Percentiles rank a stretch among this genome's conserved stretches.
Conservation (phyloP, 2,113 vertebrate genomes). For the Ciconia boyciana region DNA sequence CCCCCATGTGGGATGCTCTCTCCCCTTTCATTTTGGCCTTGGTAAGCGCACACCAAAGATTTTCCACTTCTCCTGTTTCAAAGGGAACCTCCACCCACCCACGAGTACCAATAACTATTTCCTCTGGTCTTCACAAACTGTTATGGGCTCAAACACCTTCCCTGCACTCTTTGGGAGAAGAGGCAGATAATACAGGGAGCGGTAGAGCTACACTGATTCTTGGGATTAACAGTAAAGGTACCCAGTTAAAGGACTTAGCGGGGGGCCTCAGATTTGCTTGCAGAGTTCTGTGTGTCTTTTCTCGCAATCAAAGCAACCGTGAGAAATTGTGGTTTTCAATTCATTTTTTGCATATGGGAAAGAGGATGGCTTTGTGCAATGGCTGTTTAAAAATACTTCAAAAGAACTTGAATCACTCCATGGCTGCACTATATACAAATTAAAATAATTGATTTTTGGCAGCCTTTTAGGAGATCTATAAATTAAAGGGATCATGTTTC, state of each 20-base stretch:
- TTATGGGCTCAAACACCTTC: not conserved
- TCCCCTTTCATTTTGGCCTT: not conserved
- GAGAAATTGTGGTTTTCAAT: slow-evolving; percentile 38
- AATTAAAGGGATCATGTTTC: slow-evolving; percentile 59
- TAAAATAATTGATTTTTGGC: slow-evolving; percentile 71
- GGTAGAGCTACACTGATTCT: not conserved
- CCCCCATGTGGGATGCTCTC: not conserved
- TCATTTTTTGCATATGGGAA: not conserved
- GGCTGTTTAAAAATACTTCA: slow-evolving; percentile 64
- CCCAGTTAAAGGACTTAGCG: not conserved
- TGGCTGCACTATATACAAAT: slow-evolving; percentile 60
- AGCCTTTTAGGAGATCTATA: slow-evolving; percentile 60
- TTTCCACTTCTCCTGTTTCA: not conserved
- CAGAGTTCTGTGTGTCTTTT: slow-evolving; percentile 2
- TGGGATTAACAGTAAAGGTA: not conserved
- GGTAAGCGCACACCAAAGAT: not conserved
- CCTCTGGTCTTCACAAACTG: not conserved
- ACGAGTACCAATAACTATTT: not conserved
- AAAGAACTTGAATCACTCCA: slow-evolving; percentile 58
- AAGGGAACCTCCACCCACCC: not conserved
- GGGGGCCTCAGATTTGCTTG: slow-evolving; percentile 3
- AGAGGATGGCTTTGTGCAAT: slow-evolving; percentile 50
- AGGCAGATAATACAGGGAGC: not conserved
- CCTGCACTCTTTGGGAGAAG: not conserved
- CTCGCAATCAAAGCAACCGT: not conserved